Conservation (phyloP, 2,888 invertebrate genomes). For the Capitulum mitella region DNA sequence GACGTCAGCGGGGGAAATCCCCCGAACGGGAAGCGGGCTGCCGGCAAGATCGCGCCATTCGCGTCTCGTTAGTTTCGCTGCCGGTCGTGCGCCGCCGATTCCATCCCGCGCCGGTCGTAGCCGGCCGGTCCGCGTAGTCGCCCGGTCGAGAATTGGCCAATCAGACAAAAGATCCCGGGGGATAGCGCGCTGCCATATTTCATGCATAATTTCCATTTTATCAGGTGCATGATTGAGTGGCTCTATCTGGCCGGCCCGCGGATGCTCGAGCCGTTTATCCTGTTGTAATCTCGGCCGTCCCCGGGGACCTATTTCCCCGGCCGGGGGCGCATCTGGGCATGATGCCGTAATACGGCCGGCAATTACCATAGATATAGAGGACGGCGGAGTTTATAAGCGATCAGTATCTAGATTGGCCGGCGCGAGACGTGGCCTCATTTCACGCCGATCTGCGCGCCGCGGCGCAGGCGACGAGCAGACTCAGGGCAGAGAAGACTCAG, state of each 20-base stretch:
- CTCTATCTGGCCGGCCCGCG: background rate
- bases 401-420: background rate
- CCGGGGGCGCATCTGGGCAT: slow-evolving; percentile 9
- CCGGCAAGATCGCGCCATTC: background rate
- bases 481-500: too few relatives aligned
- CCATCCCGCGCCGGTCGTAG: background rate
- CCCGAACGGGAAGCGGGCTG: too few relatives aligned
- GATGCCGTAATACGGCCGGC: background rate
- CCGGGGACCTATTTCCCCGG: background rate
- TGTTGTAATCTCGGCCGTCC: background rate
- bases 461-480: background rate
- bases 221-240: slow-evolving; percentile 22
- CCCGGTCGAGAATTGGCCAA: background rate
- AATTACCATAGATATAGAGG: slow-evolving; percentile 17
- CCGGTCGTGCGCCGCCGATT: background rate
- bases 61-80: background rate
- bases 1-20: too few relatives aligned
- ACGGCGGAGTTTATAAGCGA: background rate
- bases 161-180: slow-evolving; percentile 6
- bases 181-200: slow-evolving; percentile 4
- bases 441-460: background rate
- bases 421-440: background rate
- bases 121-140: background rate
- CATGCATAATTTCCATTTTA: slow-evolving; percentile 24
- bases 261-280: background rate